These are phyloP conservation scores for Drosophila percnosoma DNA, from an alignment of 2,888 invertebrate genomes.

Conservation along the genomic window DNA sequence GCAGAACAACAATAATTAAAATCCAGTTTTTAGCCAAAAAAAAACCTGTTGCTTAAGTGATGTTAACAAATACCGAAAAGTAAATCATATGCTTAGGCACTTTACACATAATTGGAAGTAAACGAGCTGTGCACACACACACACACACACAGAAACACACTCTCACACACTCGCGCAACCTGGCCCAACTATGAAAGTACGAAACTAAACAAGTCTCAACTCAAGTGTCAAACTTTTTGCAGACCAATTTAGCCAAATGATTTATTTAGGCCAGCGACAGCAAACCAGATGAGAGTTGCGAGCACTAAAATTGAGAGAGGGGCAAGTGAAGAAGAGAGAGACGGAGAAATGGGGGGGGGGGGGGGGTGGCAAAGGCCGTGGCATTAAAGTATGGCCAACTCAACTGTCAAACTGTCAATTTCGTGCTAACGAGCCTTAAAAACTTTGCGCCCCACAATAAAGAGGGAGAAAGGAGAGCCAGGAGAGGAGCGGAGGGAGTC, in stretches of 20 bases:
- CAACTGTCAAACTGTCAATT: slow-evolving; percentile 82
- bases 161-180: slow-evolving; percentile 37
- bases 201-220: slow-evolving; percentile 70
- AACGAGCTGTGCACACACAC: slow-evolving; percentile 34
- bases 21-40: slow-evolving; percentile 7
- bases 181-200: slow-evolving; percentile 48
- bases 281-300: slow-evolving; percentile 15
- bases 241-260: slow-evolving; percentile 80
- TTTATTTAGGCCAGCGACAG: slow-evolving; percentile 75
- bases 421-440: slow-evolving; percentile 80
- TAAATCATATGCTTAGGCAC: slow-evolving; percentile 78
- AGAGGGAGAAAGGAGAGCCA: slow-evolving; percentile 6
- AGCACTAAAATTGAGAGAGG: slow-evolving; percentile 2
- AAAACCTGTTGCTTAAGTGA: slow-evolving; percentile 62
- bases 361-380: slow-evolving; percentile 60
- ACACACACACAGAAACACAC: slow-evolving; percentile 22
- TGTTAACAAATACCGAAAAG: slow-evolving; percentile 54
- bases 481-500: neutral
- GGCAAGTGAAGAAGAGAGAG: neutral
- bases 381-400: slow-evolving; percentile 79
- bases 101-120: slow-evolving; percentile 76
- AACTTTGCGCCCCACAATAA: slow-evolving; percentile 66
- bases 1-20: slow-evolving; percentile 6
- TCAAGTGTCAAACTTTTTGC: slow-evolving; percentile 80
- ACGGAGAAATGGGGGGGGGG: neutral